phyloP scores from a whole-genome alignment of 2,113 vertebrate species.

The Corythornis cristatus region DNA sequence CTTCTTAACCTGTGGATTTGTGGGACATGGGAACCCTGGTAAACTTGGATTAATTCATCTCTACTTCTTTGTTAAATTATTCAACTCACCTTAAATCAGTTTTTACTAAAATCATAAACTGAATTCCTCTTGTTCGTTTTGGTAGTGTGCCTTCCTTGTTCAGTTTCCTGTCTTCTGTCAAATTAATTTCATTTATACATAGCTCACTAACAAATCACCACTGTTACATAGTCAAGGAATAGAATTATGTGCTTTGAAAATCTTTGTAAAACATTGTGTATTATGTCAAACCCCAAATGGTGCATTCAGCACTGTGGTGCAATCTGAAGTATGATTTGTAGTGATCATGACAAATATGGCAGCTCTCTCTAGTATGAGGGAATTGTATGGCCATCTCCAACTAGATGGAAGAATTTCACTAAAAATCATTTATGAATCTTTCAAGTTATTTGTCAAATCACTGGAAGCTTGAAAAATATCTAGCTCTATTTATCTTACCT shows the following conservation, averaged over 20 bases:
- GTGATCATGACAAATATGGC: background rate
- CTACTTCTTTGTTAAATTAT: background rate
- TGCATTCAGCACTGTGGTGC: background rate
- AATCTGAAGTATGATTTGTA: background rate
- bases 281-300: background rate
- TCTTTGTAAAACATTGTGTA: background rate
- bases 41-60: conserved; percentile 8
- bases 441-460: background rate
- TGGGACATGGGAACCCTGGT: conserved; percentile 14
- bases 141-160: conserved; percentile 17
- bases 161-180: conserved; percentile 40
- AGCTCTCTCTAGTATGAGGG: background rate
- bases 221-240: background rate
- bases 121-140: conserved; percentile 20
- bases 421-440: background rate
- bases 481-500: background rate
- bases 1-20: background rate
- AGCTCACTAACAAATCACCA: conserved; percentile 40
- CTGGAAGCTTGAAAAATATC: background rate
- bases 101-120: conserved; percentile 57
- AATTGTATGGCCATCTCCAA: background rate
- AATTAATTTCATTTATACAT: conserved; percentile 49
- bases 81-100: background rate
- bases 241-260: conserved; percentile 27
- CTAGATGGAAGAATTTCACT: background rate